Conservation (phyloP, 2,888 invertebrate species). For the Oligia strigilis region DNA sequence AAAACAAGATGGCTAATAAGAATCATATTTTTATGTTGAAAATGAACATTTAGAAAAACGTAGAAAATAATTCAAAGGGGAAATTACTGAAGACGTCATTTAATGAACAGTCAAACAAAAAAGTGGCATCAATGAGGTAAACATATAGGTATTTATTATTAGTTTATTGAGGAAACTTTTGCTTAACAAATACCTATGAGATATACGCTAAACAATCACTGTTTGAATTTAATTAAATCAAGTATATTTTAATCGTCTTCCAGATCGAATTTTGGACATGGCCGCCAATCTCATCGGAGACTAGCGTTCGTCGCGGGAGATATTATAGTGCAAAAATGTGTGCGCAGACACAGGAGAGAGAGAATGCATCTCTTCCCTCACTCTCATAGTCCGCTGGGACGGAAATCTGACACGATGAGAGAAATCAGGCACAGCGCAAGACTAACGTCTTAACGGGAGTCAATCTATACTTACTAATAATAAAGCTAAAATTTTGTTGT, state of each 20-base stretch:
- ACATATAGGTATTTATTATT: not conserved
- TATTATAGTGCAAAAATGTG: not conserved
- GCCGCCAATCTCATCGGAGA: too few species aligned
- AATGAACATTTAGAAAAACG: not conserved
- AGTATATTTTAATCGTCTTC: not conserved
- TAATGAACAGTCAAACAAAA: not conserved
- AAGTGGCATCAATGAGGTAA: not conserved
- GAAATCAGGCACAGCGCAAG: too few species aligned
- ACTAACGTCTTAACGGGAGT: too few species aligned
- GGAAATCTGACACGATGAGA: not conserved
- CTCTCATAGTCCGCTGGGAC: not conserved
- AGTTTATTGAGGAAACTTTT: slow-evolving; percentile 6
- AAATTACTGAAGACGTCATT: slow-evolving; percentile 1
- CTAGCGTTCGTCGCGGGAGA: not conserved
- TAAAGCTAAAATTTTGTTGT: too few species aligned
- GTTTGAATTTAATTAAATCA: not conserved
- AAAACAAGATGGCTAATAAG: not conserved
- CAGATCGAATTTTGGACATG: not conserved
- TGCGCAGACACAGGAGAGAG: not conserved
- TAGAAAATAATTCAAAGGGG: not conserved
- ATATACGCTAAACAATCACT: slow-evolving; percentile 1
- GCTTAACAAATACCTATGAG: not conserved
- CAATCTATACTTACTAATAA: too few species aligned
- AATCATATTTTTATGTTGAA: slow-evolving; percentile 1
- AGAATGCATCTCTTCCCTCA: not conserved